These are phyloP conservation scores for Atta colombica DNA, from an alignment of 1,140 invertebrate species.

Conservation along the genomic window DNA sequence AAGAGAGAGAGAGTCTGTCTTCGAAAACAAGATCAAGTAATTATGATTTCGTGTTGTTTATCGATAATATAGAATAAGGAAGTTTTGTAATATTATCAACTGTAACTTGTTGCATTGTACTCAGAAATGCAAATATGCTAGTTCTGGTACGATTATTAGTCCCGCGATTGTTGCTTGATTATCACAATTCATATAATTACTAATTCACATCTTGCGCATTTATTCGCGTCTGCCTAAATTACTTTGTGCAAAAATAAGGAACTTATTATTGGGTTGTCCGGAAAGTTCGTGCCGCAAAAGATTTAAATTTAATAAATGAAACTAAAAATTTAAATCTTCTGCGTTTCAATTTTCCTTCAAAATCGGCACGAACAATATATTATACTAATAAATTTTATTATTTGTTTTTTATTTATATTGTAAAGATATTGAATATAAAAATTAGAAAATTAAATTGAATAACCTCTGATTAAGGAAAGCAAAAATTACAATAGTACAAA, in stretches of 20 bases:
- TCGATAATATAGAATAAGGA: background rate
- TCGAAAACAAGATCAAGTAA: constrained; percentile 20
- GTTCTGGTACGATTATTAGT: constrained; percentile 16
- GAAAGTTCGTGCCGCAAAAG: no score
- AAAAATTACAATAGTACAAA: background rate
- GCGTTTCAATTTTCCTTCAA: no score
- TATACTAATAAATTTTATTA: background rate
- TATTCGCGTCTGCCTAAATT: no score
- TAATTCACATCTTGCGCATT: background rate
- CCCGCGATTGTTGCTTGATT: background rate
- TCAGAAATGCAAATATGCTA: constrained; percentile 1
- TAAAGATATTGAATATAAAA: background rate
- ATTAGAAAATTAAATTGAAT: background rate
- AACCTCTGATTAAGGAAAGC: background rate
- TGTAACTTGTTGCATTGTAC: constrained; percentile 2
- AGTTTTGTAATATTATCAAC: constrained; percentile 37
- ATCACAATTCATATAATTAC: background rate
- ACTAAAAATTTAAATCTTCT: no score
- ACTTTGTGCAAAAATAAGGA: background rate
- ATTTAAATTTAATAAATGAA: no score
- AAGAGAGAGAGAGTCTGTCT: background rate
- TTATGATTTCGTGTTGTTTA: constrained; percentile 29
- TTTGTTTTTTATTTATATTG: background rate
- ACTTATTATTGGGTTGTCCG: background rate
- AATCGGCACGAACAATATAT: no score